Percentiles rank a stretch among this genome's conserved stretches.
phyloP scores from a whole-genome alignment of 2,888 invertebrate genomes.

The Plagiodera versicolora region DNA sequence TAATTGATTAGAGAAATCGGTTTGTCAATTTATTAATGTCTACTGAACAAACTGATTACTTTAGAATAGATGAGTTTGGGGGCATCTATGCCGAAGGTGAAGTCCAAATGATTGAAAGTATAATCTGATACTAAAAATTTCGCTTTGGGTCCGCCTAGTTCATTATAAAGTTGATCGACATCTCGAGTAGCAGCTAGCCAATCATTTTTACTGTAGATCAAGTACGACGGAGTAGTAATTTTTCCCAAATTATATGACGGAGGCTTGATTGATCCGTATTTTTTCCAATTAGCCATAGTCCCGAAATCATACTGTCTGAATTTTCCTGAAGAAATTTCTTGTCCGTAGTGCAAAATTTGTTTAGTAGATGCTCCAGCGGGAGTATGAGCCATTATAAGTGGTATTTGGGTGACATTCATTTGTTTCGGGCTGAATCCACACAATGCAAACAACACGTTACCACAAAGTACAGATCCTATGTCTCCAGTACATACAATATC shows the following conservation, averaged over 20 bases:
- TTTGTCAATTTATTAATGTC: not conserved
- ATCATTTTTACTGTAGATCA: slow-evolving; percentile 57
- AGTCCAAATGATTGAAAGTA: slow-evolving; percentile 49
- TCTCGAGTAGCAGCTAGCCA: slow-evolving; percentile 53
- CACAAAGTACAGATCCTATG: slow-evolving; percentile 35
- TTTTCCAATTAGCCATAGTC: slow-evolving; percentile 30
- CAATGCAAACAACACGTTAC: slow-evolving; percentile 43
- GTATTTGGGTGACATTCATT: slow-evolving; percentile 45
- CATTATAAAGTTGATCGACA: slow-evolving; percentile 43
- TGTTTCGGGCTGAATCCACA: slow-evolving; percentile 46
- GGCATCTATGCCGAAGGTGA: slow-evolving; percentile 46
- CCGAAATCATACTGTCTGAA: slow-evolving; percentile 62
- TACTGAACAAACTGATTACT: not conserved
- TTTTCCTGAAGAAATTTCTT: slow-evolving; percentile 40
- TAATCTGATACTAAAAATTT: slow-evolving; percentile 41
- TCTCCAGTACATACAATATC: not conserved
- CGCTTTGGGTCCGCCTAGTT: slow-evolving; percentile 38
- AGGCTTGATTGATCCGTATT: slow-evolving; percentile 48
- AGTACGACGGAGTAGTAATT: slow-evolving; percentile 52
- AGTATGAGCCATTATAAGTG: slow-evolving; percentile 32
- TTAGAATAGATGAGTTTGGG: slow-evolving; percentile 38
- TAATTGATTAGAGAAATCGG: too few relatives aligned
- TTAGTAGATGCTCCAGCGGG: slow-evolving; percentile 57
- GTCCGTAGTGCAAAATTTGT: slow-evolving; percentile 66
- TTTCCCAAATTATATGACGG: slow-evolving; percentile 53